Evolutionary conservation across 2,113 vertebrate species (phyloP), one percentile per base, ranked within the genome.

Genomic region (Regulus satrapa): DNA sequence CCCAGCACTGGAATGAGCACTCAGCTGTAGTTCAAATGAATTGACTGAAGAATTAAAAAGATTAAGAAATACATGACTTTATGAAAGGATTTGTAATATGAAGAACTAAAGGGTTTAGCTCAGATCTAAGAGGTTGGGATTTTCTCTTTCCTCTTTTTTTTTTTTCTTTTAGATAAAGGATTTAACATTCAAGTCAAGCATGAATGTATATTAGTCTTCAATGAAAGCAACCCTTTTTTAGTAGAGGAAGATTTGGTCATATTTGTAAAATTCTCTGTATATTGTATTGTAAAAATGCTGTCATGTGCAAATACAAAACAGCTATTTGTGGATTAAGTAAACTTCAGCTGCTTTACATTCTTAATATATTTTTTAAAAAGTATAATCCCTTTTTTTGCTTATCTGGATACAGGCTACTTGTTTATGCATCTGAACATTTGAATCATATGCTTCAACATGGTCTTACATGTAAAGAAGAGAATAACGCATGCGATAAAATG

Each of bases 11-110:
- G 87, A 96, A 97, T 94, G 89, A 97, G 63, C 93, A 88, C 79
- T 97, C 93, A 89, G 68, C 96, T 97, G 87, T 93, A 96, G 93
- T 97, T 97, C 94, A 97, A 91, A 95, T 94, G 88, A 97, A 73
- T 97, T 98, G 96, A 96, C 91, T 96, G 84, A 96, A 97, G 93
- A 97, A 97, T 97, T 97, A 95, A 96, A 87, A 96, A 97, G 92
- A 97, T 95, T 97, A 97, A 93, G 77, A 95, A 97, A 94, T 94
- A 94, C 71, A 59, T 67, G 78, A 74, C 75, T 94, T 52, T 88
- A 3, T 92, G 78, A 96, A 97, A 95, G 74, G 86, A 97, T 97
- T 95, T 96, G 40, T 75, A 96, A 78, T 92, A 73, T 85, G 91
- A 75, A 80, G 13, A 87, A 85, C 59, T 77, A 88, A 84, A 62